Evolutionary conservation across 2,888 invertebrate species (phyloP), one percentile per base, ranked within the genome.

Genomic region (Altica lythri): DNA sequence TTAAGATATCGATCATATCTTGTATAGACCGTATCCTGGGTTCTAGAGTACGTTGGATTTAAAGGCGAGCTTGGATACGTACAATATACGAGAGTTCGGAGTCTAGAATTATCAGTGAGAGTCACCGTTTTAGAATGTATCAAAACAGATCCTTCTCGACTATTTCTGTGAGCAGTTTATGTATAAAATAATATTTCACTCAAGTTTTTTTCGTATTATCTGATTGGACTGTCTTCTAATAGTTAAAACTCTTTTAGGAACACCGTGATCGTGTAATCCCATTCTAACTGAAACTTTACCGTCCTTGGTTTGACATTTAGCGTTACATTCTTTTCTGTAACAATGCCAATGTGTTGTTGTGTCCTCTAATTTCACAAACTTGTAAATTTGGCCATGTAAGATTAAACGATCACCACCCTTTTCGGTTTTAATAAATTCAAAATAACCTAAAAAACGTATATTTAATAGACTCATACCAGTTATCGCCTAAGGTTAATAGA

Each of bases 381-480:
- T 63, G 53, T 72, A 72, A n/a, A 72, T 63, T 48, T 72, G 71
- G 14, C 67, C 63, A 53, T 69, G 66, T 6, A 68, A 58, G 8
- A 72, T 45, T 17, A 72, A 50, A 40, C 57, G 35, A 53, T 68
- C 64, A 1, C 40, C 44, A 18, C 60, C 57, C 0, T 53, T 44
- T 12, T 52, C 50, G 40, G 61, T 61, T n/a, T 57, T 40, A 32
- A 71, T 58, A 59, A 72, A 71, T 29, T 62, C 63, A 48, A 62
- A 70, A 8, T 56, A 10, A 16, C 67, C 69, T 69, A 53, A 40
- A 57, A 59, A 63, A 18, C 32, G 8, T 47, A 27, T 12, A 47
- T 18, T 10, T 46, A n/a, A n/a, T n/a, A n/a, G n/a, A n/a, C n/a
- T n/a, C n/a, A n/a, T n/a, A n/a, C n/a, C n/a, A n/a, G n/a, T n/a